Evolutionary conservation across 2,888 invertebrate species (phyloP), one percentile per base, ranked within the genome.

Genomic region (Drosophila rellima): DNA sequence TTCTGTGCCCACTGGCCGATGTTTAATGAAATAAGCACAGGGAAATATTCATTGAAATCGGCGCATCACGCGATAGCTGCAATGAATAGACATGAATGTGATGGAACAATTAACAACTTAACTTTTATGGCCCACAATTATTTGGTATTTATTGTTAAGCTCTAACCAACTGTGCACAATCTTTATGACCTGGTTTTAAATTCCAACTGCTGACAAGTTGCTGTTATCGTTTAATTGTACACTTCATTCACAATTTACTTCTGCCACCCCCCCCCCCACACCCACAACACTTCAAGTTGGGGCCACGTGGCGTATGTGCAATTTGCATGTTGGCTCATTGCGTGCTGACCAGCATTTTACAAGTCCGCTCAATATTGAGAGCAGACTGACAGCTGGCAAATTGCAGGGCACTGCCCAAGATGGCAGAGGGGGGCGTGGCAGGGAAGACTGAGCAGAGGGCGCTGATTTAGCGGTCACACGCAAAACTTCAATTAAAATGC

Each of bases 101-200:
- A 31, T 62, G 39, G 26, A 56, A 39, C 87, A 82, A 87, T 85
- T 85, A 85, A 87, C 85, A 80, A 78, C 74, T 87, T 82, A 71
- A 80, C 80, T 87, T 84, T 82, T 82, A 85, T 87, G 82, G 66
- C 70, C 83, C 72, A 71, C 82, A 84, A 84, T 84, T 82, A 87
- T 84, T 82, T 82, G 78, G 74, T 80, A 80, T 87, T 87, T 84
- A 80, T 84, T 82, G 70, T 82, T 70, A 67, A 80, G 77, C 72
- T 61, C 31, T 51, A 31, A 59, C 70, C 62, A 55, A 70, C 62
- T 54, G 71, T 17, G 70, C 59, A 60, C 78, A 76, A 82, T 76
- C 78, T 82, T 85, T 76, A 80, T 76, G 78, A 51, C 54, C 47
- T 13, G 65, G 68, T 67, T 82, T 79, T 74, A 87, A 84, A 80